phyloP scores from a whole-genome alignment of 2,113 vertebrate species.

The Protobothrops flavoviridis region DNA sequence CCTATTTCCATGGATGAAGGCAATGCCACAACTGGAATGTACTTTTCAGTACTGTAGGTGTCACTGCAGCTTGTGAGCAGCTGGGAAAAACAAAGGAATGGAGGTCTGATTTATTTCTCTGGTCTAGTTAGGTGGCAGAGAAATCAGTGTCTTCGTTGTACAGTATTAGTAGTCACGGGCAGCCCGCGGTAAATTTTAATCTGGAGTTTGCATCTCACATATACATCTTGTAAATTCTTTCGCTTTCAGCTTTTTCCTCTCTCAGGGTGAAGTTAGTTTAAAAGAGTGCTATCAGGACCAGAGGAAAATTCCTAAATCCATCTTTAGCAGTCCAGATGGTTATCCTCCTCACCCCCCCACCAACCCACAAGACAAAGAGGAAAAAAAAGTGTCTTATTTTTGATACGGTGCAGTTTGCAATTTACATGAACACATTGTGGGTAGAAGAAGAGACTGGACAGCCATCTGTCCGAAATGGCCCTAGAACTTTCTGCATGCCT shows the following conservation, averaged over 20 bases:
- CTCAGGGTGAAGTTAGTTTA: neutral
- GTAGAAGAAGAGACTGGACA: neutral
- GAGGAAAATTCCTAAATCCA: neutral
- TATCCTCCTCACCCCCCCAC: neutral
- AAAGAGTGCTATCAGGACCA: neutral
- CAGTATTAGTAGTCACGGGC: neutral
- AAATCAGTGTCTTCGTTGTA: neutral
- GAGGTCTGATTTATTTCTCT: neutral
- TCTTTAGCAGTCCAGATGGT: neutral
- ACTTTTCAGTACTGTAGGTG: slow-evolving; percentile 12
- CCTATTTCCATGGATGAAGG: no score
- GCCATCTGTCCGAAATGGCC: no score
- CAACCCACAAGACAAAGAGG: neutral
- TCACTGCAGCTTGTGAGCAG: slow-evolving; percentile 1
- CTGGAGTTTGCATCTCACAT: neutral
- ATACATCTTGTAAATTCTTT: neutral
- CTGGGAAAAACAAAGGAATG: neutral
- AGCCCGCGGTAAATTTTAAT: neutral
- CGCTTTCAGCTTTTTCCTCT: neutral
- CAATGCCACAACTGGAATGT: neutral
- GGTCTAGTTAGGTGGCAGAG: neutral
- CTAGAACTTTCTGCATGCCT: neutral
- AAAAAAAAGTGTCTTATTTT: neutral
- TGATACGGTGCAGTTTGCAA: neutral
- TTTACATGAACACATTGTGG: neutral